Evolutionary conservation across 2,888 invertebrate genomes (phyloP).

Genomic region (Listrodromus nycthemerus): DNA sequence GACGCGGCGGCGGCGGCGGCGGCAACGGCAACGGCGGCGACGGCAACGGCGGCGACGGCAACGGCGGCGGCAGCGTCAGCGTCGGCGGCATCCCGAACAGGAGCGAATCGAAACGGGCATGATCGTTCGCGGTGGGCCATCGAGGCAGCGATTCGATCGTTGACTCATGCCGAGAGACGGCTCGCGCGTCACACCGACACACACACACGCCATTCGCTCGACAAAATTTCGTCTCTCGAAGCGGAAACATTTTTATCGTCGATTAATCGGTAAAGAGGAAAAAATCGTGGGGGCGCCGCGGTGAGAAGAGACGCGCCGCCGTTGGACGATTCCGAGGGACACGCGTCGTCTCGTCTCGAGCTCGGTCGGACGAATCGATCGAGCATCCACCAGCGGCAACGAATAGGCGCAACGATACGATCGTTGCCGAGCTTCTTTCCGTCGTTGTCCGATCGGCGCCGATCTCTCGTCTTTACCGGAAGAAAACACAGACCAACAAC

Average conservation of each 20-base stretch:
- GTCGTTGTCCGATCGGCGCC: not conserved
- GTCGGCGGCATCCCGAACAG: no score
- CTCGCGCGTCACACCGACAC: no score
- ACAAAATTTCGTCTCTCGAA: no score
- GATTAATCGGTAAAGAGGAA: no score
- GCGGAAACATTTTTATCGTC: no score
- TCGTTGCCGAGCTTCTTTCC: constrained; percentile 3
- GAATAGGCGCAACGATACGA: constrained; percentile 20
- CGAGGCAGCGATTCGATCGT: not conserved
- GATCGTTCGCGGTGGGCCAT: not conserved
- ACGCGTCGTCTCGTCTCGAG: constrained; percentile 53
- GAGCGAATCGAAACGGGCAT: not conserved
- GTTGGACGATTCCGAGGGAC: constrained; percentile 45
- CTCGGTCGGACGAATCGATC: constrained; percentile 59
- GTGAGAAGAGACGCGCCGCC: constrained; percentile 51
- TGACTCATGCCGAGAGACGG: no score
- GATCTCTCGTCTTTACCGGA: not conserved
- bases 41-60: no score
- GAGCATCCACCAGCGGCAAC: constrained; percentile 52
- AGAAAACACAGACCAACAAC: not conserved
- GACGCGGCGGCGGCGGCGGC: not conserved
- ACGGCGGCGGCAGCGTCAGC: no score
- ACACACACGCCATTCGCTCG: no score
- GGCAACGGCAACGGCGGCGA: no score
- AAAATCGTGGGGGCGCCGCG: constrained; percentile 7